Evolutionary conservation across 2,113 vertebrate species (phyloP).

Genomic region (Tragelaphus buxtoni): DNA sequence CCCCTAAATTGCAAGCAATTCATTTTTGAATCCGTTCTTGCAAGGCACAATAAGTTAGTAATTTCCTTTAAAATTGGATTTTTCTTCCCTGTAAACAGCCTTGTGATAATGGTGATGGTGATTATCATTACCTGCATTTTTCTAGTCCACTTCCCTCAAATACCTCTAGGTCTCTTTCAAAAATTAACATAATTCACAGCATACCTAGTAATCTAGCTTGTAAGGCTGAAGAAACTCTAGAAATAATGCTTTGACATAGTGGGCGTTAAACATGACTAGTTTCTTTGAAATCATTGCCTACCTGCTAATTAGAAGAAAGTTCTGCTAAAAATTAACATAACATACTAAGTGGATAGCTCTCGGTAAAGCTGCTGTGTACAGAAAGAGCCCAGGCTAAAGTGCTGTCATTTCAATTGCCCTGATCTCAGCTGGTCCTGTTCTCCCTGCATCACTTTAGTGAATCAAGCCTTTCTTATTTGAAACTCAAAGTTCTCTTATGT

Average conservation of each 20-base stretch:
- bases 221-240: background rate
- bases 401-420: background rate
- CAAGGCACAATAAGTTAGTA: slow-evolving; percentile 47
- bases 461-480: background rate
- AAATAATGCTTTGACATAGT: slow-evolving; percentile 4
- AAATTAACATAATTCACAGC: slow-evolving; percentile 46
- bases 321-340: slow-evolving; percentile 57
- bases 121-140: slow-evolving; percentile 31
- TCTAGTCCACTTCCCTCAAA: slow-evolving; percentile 16
- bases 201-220: background rate
- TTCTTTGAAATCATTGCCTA: slow-evolving; percentile 53
- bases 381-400: background rate
- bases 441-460: background rate
- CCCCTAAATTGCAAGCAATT: slow-evolving; percentile 62
- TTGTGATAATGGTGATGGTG: slow-evolving; percentile 23
- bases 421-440: slow-evolving; percentile 1
- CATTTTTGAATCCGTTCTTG: slow-evolving; percentile 44
- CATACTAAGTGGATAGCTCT: background rate
- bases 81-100: slow-evolving; percentile 57
- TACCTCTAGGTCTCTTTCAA: slow-evolving; percentile 5
- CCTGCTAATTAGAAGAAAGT: slow-evolving; percentile 52
- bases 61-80: slow-evolving; percentile 69
- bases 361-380: background rate
- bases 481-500: background rate
- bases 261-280: slow-evolving; percentile 7